Evolutionary conservation across 2,113 vertebrate species (phyloP).

Genomic region (Benitochromis conjunctus): DNA sequence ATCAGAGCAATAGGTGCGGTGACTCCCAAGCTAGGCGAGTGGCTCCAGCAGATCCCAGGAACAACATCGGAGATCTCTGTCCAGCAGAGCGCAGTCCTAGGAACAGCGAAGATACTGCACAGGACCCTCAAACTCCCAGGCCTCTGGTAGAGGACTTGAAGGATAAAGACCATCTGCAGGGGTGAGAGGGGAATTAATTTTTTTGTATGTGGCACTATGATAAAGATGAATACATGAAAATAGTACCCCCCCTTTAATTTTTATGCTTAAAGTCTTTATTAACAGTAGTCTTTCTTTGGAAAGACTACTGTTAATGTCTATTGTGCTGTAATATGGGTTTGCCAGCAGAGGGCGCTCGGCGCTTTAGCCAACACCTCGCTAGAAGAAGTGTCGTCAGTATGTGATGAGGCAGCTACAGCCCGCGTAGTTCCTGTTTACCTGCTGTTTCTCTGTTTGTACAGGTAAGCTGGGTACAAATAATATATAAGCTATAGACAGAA

Average conservation of each 20-base stretch:
- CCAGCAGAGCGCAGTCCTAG: too few species aligned
- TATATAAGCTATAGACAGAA: not conserved
- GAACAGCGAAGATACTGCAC: too few species aligned
- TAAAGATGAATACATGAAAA: not conserved
- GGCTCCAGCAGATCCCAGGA: not conserved
- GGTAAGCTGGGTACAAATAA: not conserved
- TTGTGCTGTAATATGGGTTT: not conserved
- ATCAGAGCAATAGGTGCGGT: rapidly evolving
- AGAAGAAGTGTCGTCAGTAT: not conserved
- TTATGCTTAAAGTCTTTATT: too few species aligned
- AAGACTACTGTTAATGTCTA: not conserved
- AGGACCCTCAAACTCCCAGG: too few species aligned
- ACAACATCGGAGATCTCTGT: too few species aligned
- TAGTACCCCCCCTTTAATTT: not conserved
- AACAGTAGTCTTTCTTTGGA: not conserved
- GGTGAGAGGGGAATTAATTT: not conserved
- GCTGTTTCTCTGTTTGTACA: not conserved
- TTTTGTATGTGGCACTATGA: not conserved
- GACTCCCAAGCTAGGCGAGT: not conserved
- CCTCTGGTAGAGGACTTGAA: too few species aligned
- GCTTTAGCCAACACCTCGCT: not conserved
- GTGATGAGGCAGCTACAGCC: not conserved
- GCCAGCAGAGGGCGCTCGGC: not conserved
- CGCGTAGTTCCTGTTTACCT: not conserved
- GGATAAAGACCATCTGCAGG: too few species aligned